phyloP scores from a whole-genome alignment of 2,113 vertebrate genomes.

The Nibea albiflora region DNA sequence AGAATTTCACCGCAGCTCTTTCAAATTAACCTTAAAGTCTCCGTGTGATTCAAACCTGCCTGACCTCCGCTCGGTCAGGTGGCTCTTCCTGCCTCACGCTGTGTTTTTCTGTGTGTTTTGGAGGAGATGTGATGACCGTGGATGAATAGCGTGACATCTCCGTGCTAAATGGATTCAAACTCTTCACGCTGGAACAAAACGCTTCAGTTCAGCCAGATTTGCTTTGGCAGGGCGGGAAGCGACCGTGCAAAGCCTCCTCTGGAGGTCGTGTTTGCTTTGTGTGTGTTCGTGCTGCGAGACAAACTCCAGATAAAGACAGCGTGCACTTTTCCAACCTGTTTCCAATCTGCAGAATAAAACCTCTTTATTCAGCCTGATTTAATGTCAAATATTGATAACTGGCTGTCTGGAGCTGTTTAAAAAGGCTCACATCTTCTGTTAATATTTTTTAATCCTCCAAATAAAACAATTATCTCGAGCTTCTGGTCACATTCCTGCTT shows the following conservation, averaged over 20 bases:
- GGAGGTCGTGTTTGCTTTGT: neutral
- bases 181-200: neutral
- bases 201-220: neutral
- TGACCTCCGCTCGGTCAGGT: neutral
- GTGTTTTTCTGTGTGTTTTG: neutral
- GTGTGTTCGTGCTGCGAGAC: neutral
- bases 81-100: neutral
- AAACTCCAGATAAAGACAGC: conserved; percentile 6
- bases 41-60: too few species aligned
- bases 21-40: too few species aligned
- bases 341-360: neutral
- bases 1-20: too few species aligned
- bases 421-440: neutral
- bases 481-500: too few species aligned
- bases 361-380: neutral
- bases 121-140: conserved; percentile 18
- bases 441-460: too few species aligned
- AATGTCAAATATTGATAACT: neutral
- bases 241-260: neutral
- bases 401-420: neutral
- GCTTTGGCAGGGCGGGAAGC: conserved; percentile 1
- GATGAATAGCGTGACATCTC: neutral
- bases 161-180: conserved; percentile 28
- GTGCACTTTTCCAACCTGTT: neutral
- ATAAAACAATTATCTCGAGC: too few species aligned